phyloP scores from a whole-genome alignment of 2,113 vertebrate genomes.

The Embiotoca jacksoni region DNA sequence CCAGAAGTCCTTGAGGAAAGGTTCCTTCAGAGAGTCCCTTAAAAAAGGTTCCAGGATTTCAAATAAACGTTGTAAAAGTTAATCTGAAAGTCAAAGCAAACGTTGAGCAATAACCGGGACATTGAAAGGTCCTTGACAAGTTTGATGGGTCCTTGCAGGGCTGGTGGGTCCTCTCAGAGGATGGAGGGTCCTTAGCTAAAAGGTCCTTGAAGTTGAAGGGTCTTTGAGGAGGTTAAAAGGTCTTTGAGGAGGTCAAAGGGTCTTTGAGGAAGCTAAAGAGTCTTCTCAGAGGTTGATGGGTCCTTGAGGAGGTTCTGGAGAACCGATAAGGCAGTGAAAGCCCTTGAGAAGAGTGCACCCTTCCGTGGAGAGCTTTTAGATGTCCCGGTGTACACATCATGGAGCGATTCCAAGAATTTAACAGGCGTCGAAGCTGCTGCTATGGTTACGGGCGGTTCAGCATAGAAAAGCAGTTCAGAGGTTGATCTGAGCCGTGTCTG shows the following conservation, averaged over 20 bases:
- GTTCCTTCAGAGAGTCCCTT: no score
- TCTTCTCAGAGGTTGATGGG: background rate
- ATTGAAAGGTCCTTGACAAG: no score
- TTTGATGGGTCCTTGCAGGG: no score
- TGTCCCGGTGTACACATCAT: background rate
- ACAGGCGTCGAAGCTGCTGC: background rate
- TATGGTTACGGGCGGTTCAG: conserved; percentile 4
- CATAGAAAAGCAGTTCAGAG: background rate
- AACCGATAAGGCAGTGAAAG: no score
- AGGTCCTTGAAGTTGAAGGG: background rate
- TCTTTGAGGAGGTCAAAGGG: background rate
- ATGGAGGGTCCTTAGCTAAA: no score
- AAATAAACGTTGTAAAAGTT: no score
- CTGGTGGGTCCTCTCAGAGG: no score
- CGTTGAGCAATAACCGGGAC: no score
- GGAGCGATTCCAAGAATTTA: background rate
- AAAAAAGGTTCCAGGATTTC: no score
- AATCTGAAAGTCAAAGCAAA: no score
- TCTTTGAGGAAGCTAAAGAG: background rate
- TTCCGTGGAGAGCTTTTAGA: no score
- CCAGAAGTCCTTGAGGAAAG: background rate
- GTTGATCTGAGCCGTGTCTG: background rate
- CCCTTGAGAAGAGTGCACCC: background rate
- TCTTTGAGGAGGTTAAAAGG: background rate
- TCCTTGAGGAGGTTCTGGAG: background rate